These are phyloP conservation scores for Drosophila fulvimacula DNA, from an alignment of 2,888 invertebrate species.

Conservation along the genomic window DNA sequence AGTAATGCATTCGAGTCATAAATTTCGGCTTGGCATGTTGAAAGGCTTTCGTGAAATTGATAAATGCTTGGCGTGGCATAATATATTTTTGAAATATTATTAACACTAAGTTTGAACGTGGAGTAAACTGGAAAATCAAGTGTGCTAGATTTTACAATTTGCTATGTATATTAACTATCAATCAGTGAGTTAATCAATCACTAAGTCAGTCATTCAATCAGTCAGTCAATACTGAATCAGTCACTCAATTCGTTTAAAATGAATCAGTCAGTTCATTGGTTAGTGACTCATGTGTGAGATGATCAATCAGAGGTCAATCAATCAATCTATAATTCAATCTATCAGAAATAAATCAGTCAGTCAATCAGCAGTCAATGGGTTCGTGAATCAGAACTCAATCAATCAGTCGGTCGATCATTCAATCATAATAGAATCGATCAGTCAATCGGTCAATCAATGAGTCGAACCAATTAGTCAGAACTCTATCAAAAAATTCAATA, in stretches of 20 bases:
- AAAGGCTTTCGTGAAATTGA: constrained; percentile 30
- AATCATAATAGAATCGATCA: not conserved
- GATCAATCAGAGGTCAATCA: not conserved
- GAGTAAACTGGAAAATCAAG: not conserved
- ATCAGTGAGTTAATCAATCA: constrained; percentile 2
- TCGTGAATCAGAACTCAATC: too few species aligned
- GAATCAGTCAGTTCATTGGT: not conserved
- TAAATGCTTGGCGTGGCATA: constrained; percentile 19
- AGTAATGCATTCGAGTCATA: constrained; percentile 12
- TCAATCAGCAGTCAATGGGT: too few species aligned
- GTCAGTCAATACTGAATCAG: not conserved
- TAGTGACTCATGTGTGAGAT: not conserved
- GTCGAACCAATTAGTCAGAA: not conserved
- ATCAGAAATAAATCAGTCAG: not conserved
- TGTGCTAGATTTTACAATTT: too few species aligned
- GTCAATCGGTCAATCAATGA: not conserved
- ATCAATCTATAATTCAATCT: not conserved
- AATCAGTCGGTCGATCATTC: not conserved
- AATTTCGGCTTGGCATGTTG: constrained; percentile 20
- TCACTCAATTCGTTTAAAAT: not conserved
- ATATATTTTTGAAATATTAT: constrained; percentile 1
- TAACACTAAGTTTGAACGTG: not conserved
- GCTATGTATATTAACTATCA: not conserved
- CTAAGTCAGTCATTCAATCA: too few species aligned
- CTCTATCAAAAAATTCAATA: too few species aligned